Conservation (phyloP, 2,797 vertebrate species). For the Florisuga fusca region DNA sequence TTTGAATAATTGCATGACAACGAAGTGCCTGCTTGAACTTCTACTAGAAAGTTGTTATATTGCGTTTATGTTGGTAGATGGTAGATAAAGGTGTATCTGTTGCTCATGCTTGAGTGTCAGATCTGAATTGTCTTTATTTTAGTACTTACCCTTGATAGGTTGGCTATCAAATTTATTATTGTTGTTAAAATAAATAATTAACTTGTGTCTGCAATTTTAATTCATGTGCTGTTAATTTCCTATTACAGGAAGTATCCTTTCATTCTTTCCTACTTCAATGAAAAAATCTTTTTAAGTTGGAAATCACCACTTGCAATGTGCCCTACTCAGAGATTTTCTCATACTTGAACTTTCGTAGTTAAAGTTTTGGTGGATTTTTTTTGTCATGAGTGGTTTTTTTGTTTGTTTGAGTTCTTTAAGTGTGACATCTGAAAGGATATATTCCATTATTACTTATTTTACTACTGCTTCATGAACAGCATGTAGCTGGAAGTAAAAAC, state of each 20-base stretch:
- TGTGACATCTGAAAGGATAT: neutral
- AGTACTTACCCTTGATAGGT: neutral
- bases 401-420: neutral
- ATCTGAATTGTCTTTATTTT: neutral
- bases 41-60: neutral
- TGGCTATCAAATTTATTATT: neutral
- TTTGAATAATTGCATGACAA: neutral
- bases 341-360: neutral
- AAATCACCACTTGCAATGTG: too few relatives aligned
- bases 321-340: too few relatives aligned
- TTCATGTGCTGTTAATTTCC: neutral
- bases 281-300: too few relatives aligned
- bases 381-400: too few relatives aligned
- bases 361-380: neutral
- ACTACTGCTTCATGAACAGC: neutral
- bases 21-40: neutral
- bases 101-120: neutral
- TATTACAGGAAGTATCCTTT: neutral
- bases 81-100: neutral
- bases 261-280: too few relatives aligned
- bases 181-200: neutral
- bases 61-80: neutral
- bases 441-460: neutral
- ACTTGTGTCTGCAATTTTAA: neutral
- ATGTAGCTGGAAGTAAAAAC: neutral